Evolutionary conservation across 92 coral and sea anemone genomes (phyloP).

Genomic region (Palythoa grandis): DNA sequence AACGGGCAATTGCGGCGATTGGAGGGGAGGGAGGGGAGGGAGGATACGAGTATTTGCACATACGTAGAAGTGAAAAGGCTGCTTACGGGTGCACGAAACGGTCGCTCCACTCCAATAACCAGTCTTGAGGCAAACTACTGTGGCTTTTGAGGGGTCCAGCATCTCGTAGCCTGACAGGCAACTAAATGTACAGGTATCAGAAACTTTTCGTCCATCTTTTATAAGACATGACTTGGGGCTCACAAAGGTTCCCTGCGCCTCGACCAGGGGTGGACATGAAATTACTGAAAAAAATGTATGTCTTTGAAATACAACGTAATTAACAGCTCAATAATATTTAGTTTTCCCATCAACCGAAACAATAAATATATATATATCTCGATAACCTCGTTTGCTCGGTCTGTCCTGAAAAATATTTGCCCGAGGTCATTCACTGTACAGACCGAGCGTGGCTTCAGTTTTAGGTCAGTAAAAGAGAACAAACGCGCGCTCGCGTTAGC

Average conservation of each 20-base stretch:
- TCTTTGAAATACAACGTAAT: no score
- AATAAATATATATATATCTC: no score
- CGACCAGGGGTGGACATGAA: constrained; percentile 70
- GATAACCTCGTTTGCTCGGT: no score
- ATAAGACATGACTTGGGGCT: constrained; percentile 66
- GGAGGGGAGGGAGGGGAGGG: no score
- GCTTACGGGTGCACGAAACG: constrained; percentile 77
- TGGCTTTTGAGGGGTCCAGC: constrained; percentile 51
- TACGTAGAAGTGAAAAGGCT: not conserved
- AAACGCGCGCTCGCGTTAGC: no score
- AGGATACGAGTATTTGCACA: not conserved
- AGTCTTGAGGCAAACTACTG: constrained; percentile 71
- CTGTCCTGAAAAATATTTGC: no score
- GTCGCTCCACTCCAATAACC: constrained; percentile 68
- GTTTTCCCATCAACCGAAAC: no score
- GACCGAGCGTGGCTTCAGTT: no score
- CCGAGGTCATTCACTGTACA: no score
- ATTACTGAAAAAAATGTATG: constrained; percentile 40
- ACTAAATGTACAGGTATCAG: constrained; percentile 72
- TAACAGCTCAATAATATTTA: no score
- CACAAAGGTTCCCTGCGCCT: constrained; percentile 66
- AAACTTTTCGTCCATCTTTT: constrained; percentile 65
- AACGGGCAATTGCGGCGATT: no score
- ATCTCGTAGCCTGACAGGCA: constrained; percentile 76
- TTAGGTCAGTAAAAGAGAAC: no score